A percentile compares a stretch with the other conserved stretches of the same genome.
Conservation (phyloP, 1,140 invertebrate species). For the Drosophila kepulauana region DNA sequence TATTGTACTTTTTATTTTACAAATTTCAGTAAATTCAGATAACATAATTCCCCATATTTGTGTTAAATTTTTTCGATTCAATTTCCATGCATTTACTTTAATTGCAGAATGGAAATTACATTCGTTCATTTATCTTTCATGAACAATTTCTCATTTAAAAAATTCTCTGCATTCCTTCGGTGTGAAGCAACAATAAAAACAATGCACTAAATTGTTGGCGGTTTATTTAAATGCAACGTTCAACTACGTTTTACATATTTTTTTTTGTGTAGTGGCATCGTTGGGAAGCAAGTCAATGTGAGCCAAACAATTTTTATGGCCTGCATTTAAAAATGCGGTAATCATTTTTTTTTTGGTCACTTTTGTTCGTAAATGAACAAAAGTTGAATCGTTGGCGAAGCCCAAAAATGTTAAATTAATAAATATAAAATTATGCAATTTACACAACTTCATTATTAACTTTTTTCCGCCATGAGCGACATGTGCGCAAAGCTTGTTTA, state of each 20-base stretch:
- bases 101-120: constrained; percentile 26
- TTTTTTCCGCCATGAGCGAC: constrained; percentile 49
- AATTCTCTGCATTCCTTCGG: constrained; percentile 9
- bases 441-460: constrained; percentile 77
- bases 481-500: constrained; percentile 64
- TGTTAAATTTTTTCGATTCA: background rate
- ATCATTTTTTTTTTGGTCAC: constrained; percentile 24
- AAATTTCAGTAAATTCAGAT: background rate
- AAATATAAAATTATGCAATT: constrained; percentile 76
- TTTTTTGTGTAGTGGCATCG: background rate
- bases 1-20: background rate
- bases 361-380: constrained; percentile 42
- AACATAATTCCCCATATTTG: background rate
- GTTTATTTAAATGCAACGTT: constrained; percentile 32
- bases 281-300: background rate
- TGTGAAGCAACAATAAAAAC: constrained; percentile 2
- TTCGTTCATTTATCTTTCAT: constrained; percentile 26
- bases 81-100: background rate
- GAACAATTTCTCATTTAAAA: constrained; percentile 41
- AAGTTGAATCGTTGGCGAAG: constrained; percentile 25
- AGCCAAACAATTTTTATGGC: constrained; percentile 47
- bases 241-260: constrained; percentile 9
- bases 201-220: constrained; percentile 32
- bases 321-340: constrained; percentile 60
- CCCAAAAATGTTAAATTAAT: constrained; percentile 64